These are phyloP conservation scores for Metellina segmentata DNA, from an alignment of 2,888 invertebrate species.

Conservation along the genomic window DNA sequence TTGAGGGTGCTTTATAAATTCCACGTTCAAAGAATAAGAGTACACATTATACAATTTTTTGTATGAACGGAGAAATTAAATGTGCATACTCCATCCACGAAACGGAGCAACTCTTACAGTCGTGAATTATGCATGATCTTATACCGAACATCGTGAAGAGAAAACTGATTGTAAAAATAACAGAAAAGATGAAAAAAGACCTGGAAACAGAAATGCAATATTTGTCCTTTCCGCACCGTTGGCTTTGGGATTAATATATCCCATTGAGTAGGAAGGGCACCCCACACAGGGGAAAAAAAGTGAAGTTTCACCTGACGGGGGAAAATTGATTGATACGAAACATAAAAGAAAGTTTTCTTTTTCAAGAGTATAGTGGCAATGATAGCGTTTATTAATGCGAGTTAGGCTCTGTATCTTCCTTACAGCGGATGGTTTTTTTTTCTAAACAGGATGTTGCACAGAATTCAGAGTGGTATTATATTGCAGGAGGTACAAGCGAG, in stretches of 20 bases:
- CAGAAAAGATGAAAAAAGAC: constrained; percentile 25
- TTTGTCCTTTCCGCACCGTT: constrained; percentile 57
- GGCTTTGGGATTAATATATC: constrained; percentile 72
- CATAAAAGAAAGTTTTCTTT: constrained; percentile 58
- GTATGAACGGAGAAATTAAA: constrained; percentile 12
- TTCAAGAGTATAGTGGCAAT: constrained; percentile 22
- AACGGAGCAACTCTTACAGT: background rate
- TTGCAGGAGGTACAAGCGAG: constrained; percentile 7
- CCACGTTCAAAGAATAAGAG: background rate
- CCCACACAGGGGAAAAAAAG: constrained; percentile 27
- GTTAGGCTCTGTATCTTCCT: constrained; percentile 20
- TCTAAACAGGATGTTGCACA: background rate
- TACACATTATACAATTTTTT: background rate
- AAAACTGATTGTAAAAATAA: constrained; percentile 1
- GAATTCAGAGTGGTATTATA: constrained; percentile 48
- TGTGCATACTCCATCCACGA: background rate
- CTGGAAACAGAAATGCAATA: constrained; percentile 66
- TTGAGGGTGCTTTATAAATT: background rate
- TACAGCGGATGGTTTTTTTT: constrained; percentile 12
- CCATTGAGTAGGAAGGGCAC: constrained; percentile 35
- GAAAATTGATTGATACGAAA: constrained; percentile 70
- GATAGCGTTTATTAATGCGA: constrained; percentile 60
- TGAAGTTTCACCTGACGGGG: constrained; percentile 65
- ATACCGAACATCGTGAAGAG: constrained; percentile 14
- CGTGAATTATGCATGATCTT: constrained; percentile 64